Conservation (phyloP, 2,797 vertebrate genomes). For the Cyprinella venusta region DNA sequence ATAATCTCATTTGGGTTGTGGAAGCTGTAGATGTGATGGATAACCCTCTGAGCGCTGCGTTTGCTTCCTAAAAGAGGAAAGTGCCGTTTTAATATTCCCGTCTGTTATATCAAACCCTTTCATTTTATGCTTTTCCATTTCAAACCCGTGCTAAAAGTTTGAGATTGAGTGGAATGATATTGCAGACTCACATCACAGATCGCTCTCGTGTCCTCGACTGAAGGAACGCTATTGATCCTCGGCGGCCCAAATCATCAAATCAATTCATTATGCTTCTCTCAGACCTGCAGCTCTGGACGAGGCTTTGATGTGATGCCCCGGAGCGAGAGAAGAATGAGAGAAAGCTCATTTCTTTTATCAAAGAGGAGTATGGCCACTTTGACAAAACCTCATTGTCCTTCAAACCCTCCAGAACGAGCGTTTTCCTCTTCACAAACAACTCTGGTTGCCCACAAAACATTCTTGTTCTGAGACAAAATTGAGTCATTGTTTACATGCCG, state of each 20-base stretch:
- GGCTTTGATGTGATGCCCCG: slow-evolving; percentile 48
- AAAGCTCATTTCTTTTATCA: slow-evolving; percentile 42
- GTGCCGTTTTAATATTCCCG: slow-evolving; percentile 5
- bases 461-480: neutral
- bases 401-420: slow-evolving; percentile 9
- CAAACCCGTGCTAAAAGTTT: neutral
- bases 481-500: neutral
- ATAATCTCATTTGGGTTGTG: slow-evolving; percentile 28
- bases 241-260: slow-evolving; percentile 87
- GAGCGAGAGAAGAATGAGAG: neutral
- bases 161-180: slow-evolving; percentile 21
- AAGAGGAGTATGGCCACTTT: slow-evolving; percentile 42
- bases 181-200: slow-evolving; percentile 41
- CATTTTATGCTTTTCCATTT: slow-evolving; percentile 13
- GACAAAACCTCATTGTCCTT: slow-evolving; percentile 42
- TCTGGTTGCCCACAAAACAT: neutral
- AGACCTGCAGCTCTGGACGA: slow-evolving; percentile 66
- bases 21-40: slow-evolving; percentile 14
- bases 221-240: slow-evolving; percentile 87
- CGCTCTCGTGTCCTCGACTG: slow-evolving; percentile 48
- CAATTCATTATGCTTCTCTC: slow-evolving; percentile 82
- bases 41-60: neutral
- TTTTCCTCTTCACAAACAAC: neutral
- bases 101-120: neutral
- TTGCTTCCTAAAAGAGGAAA: neutral